Conservation (phyloP, 2,797 vertebrate species). For the Champsocephalus gunnari region DNA sequence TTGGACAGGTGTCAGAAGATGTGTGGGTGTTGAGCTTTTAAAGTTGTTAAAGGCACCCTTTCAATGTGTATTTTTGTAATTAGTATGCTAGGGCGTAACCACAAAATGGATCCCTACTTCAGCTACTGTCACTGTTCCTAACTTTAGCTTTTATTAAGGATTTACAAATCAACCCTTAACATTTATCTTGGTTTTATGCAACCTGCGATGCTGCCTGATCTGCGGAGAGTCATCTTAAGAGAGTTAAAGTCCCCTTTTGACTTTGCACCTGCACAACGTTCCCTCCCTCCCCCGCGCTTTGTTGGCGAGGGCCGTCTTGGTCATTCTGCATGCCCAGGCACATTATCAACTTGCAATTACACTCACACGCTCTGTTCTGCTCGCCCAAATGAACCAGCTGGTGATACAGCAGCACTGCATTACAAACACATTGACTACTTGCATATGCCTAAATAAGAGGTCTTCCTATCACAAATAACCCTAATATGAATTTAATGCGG, state of each 20-base stretch:
- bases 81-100: too few species aligned
- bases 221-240: conserved; percentile 50
- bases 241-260: conserved; percentile 62
- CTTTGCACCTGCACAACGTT: conserved; percentile 75
- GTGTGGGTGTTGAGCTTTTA: not conserved
- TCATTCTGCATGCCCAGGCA: conserved; percentile 76
- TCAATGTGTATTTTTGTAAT: not conserved
- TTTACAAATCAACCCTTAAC: conserved; percentile 6
- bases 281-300: conserved; percentile 48
- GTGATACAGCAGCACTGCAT: conserved; percentile 62
- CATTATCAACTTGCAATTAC: conserved; percentile 80
- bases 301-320: conserved; percentile 63
- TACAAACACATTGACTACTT: conserved; percentile 77
- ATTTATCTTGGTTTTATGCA: conserved; percentile 26
- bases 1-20: not conserved
- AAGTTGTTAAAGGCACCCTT: not conserved
- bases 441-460: conserved; percentile 85
- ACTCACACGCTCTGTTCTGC: conserved; percentile 58
- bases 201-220: conserved; percentile 37
- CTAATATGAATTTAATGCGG: conserved; percentile 95
- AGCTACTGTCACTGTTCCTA: not conserved
- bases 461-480: conserved; percentile 91
- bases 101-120: not conserved
- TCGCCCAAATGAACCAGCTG: conserved; percentile 73
- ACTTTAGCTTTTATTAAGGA: not conserved